phyloP scores from a whole-genome alignment of 1,140 invertebrate species.

The Rhagoletis pomonella region DNA sequence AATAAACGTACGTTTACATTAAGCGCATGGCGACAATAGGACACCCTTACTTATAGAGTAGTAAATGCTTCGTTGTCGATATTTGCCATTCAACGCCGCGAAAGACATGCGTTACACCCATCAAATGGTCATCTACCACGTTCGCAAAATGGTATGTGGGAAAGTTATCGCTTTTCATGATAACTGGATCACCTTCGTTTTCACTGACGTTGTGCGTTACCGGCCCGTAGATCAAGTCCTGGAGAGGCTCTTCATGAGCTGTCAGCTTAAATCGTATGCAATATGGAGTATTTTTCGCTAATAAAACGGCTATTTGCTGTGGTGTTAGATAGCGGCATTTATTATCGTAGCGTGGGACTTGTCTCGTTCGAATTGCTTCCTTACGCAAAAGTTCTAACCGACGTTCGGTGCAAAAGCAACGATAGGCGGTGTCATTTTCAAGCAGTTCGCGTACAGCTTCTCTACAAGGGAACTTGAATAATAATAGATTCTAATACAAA shows the following conservation, averaged over 20 bases:
- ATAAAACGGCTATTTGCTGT: constrained; percentile 81
- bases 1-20: background rate
- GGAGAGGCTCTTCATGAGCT: constrained; percentile 75
- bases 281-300: constrained; percentile 79
- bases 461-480: constrained; percentile 63
- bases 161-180: constrained; percentile 94
- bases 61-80: constrained; percentile 96
- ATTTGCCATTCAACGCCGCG: constrained; percentile 97
- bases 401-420: constrained; percentile 92
- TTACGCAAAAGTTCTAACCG: constrained; percentile 89
- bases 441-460: constrained; percentile 81
- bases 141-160: constrained; percentile 99
- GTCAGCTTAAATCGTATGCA: constrained; percentile 79
- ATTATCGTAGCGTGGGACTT: constrained; percentile 94
- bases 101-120: constrained; percentile 96
- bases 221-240: constrained; percentile 91
- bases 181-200: constrained; percentile 94
- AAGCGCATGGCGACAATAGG: background rate
- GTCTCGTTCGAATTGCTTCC: constrained; percentile 83
- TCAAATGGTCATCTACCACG: constrained; percentile 97
- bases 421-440: constrained; percentile 86
- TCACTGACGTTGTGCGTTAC: constrained; percentile 83
- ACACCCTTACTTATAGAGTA: constrained; percentile 86
- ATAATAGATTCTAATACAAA: background rate
- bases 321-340: constrained; percentile 86